Conservation (phyloP, 2,888 invertebrate species). For the Scrobipalpa costella region DNA sequence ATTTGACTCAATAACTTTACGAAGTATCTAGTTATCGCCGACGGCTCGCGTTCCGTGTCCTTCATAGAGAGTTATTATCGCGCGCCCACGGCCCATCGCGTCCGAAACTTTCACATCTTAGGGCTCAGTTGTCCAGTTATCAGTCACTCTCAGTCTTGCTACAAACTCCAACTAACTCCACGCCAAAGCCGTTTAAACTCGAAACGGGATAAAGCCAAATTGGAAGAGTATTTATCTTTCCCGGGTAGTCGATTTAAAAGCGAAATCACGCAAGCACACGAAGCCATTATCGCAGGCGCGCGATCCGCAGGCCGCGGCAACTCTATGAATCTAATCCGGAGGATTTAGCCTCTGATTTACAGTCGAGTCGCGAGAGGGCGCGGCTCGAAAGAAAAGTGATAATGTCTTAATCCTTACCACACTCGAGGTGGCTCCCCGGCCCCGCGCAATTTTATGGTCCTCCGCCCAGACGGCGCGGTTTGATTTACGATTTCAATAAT, state of each 20-base stretch:
- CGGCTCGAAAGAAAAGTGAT: constrained; percentile 83
- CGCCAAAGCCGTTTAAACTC: constrained; percentile 68
- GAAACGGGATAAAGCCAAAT: constrained; percentile 63
- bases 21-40: constrained; percentile 22
- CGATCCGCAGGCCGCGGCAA: constrained; percentile 77
- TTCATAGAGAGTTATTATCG: constrained; percentile 31
- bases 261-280: constrained; percentile 79
- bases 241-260: constrained; percentile 77
- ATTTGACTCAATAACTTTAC: constrained; percentile 17
- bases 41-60: constrained; percentile 17
- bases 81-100: constrained; percentile 22
- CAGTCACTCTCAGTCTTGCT: constrained; percentile 63
- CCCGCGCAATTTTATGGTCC: constrained; percentile 76
- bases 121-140: constrained; percentile 60
- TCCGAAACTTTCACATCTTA: constrained; percentile 31
- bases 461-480: constrained; percentile 77
- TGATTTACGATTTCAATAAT: constrained; percentile 82
- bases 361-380: constrained; percentile 72
- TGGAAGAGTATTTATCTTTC: constrained; percentile 75
- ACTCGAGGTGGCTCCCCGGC: constrained; percentile 66
- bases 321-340: constrained; percentile 81
- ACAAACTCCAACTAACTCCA: constrained; percentile 62
- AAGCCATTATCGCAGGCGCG: constrained; percentile 74
- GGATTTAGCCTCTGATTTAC: constrained; percentile 82
- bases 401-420: constrained; percentile 84